Conservation (phyloP, 2,113 vertebrate species). For the Pangasianodon hypophthalmus region DNA sequence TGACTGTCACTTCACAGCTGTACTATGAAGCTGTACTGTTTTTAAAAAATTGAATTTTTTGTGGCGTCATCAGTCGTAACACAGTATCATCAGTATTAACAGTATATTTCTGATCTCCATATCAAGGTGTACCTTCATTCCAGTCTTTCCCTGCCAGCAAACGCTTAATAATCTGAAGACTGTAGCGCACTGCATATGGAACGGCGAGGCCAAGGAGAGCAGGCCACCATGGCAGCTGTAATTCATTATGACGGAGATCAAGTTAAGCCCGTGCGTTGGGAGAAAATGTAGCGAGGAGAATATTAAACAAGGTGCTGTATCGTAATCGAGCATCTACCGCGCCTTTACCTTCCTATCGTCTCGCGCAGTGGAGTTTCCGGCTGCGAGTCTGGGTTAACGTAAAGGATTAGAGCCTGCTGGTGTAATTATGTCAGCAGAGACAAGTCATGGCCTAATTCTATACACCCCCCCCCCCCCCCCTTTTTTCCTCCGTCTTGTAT, state of each 20-base stretch:
- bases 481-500: background rate
- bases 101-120: background rate
- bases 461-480: background rate
- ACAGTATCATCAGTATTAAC: background rate
- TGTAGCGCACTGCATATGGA: background rate
- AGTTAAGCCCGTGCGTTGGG: conserved; percentile 16
- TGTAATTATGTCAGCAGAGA: conserved; percentile 49
- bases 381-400: conserved; percentile 21
- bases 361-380: background rate
- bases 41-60: background rate
- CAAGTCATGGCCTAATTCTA: conserved; percentile 41
- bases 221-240: conserved; percentile 30
- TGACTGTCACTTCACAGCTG: background rate
- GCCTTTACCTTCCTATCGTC: conserved; percentile 21
- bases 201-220: background rate
- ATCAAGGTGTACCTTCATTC: background rate
- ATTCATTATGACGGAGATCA: conserved; percentile 37
- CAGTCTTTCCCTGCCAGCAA: background rate
- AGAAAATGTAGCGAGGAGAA: background rate
- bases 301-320: conserved; percentile 30
- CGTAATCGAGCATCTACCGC: conserved; percentile 4
- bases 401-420: conserved; percentile 35
- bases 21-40: background rate
- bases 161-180: background rate
- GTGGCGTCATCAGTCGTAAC: background rate